A percentile compares a stretch with the other conserved stretches of the same genome.
Evolutionary conservation across 1,140 invertebrate genomes (phyloP).

Genomic region (Tetranychus urticae): DNA sequence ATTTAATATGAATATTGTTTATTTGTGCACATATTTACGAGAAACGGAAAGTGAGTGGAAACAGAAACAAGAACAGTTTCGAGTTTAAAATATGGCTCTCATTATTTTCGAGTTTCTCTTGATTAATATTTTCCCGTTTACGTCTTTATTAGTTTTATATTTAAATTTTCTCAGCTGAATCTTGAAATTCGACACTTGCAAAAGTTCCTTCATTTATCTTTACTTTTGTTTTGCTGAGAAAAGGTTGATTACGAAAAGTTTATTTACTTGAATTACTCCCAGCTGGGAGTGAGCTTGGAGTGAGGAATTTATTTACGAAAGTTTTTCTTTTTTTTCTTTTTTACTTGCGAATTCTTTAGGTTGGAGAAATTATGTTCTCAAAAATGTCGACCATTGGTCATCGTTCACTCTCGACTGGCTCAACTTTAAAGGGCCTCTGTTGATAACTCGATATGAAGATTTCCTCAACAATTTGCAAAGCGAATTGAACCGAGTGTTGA

Average conservation of each 20-base stretch:
- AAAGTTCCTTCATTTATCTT: neutral
- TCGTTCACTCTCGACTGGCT: slow-evolving; percentile 40
- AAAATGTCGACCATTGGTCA: slow-evolving; percentile 39
- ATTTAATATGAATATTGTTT: too few species aligned
- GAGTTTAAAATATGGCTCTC: too few species aligned
- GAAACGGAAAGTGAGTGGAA: too few species aligned
- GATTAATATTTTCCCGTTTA: too few species aligned
- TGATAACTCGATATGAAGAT: slow-evolving; percentile 43
- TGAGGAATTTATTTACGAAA: neutral
- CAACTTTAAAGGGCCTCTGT: slow-evolving; percentile 37
- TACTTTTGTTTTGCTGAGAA: neutral
- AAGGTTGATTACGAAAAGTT: neutral
- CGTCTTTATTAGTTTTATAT: too few species aligned
- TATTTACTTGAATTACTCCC: neutral
- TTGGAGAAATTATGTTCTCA: slow-evolving; percentile 40
- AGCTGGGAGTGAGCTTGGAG: too few species aligned
- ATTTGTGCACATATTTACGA: too few species aligned
- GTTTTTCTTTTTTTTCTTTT: neutral
- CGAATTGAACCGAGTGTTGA: slow-evolving; percentile 27
- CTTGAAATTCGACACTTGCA: neutral
- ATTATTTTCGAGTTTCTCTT: too few species aligned
- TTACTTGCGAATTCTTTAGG: slow-evolving; percentile 22
- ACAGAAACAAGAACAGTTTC: too few species aligned
- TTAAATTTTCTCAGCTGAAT: too few species aligned
- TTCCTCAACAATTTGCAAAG: slow-evolving; percentile 33